These are phyloP conservation scores for Platanista minor DNA, from an alignment of 2,113 vertebrate species.

Conservation along the genomic window DNA sequence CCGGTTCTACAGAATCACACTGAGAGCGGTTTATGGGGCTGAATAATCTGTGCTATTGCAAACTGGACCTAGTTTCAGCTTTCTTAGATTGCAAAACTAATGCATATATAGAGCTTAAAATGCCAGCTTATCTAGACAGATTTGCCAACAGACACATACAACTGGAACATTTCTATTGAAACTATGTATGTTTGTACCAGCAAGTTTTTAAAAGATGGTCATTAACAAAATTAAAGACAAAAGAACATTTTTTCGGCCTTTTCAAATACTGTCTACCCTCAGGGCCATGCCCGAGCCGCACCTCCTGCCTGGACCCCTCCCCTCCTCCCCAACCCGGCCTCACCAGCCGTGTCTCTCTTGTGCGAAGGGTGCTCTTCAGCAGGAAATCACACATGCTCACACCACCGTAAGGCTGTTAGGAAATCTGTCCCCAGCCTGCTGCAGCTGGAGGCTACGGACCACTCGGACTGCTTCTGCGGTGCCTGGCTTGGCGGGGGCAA, in stretches of 20 bases:
- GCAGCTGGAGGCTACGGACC: neutral
- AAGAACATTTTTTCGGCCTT: neutral
- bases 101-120: neutral
- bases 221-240: neutral
- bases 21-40: neutral
- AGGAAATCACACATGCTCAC: neutral
- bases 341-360: neutral
- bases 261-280: neutral
- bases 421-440: neutral
- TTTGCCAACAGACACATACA: neutral
- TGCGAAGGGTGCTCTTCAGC: neutral
- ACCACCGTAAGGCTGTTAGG: neutral
- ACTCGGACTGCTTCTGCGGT: rapidly evolving
- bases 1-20: neutral
- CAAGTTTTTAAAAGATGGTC: neutral
- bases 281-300: neutral
- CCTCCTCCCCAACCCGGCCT: neutral
- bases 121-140: neutral
- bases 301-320: neutral
- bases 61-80: neutral
- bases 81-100: neutral
- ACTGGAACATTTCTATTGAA: neutral
- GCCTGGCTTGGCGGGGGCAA: neutral
- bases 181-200: neutral
- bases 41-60: neutral